These are phyloP conservation scores for Pluvialis apricaria DNA, from an alignment of 2,113 vertebrate genomes.

Conservation along the genomic window DNA sequence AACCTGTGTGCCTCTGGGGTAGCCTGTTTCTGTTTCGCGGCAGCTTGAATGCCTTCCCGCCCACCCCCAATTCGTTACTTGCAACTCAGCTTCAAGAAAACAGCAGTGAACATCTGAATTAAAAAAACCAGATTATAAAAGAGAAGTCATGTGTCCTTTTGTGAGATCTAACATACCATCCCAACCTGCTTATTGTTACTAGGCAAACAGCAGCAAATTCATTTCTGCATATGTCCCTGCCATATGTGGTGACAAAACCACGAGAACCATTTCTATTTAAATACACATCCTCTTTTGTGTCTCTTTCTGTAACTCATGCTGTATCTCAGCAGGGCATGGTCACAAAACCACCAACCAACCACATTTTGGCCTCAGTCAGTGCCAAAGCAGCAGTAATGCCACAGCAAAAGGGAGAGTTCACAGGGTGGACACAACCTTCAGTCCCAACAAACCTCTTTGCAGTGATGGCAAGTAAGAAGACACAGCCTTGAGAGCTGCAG, in stretches of 20 bases:
- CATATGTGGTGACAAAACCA: not conserved
- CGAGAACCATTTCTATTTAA: not conserved
- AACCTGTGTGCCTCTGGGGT: not conserved
- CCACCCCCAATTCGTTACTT: not conserved
- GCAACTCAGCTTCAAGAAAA: not conserved
- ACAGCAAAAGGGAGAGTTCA: not conserved
- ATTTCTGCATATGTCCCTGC: not conserved
- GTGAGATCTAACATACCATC: not conserved
- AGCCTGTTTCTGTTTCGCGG: not conserved
- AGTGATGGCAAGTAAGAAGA: not conserved
- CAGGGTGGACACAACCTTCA: not conserved
- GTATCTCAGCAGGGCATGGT: not conserved
- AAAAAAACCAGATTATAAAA: not conserved
- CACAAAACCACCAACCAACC: not conserved
- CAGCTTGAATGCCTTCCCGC: not conserved
- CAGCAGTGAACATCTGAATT: not conserved
- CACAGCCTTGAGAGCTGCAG: not conserved
- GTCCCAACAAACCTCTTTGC: not conserved
- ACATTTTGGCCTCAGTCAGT: not conserved
- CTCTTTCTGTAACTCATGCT: not conserved
- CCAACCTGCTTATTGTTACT: constrained; percentile 18
- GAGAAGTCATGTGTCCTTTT: not conserved
- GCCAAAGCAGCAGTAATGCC: not conserved
- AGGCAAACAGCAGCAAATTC: not conserved
- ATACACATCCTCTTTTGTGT: not conserved